Conservation (phyloP, 2,888 invertebrate genomes). For the Sarcophaga variegata region DNA sequence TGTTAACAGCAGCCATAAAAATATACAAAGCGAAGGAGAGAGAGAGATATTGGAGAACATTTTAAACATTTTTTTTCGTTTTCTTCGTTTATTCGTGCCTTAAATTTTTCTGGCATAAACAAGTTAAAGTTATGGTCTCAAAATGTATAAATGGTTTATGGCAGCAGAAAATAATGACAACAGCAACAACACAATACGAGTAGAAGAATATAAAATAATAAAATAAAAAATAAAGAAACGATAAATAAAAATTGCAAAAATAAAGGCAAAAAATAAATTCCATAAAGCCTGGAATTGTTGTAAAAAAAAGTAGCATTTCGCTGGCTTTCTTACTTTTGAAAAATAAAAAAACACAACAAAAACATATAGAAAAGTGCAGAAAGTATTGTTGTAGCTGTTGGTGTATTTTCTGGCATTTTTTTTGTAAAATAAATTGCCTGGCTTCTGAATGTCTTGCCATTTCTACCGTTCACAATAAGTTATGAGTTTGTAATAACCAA, state of each 20-base stretch:
- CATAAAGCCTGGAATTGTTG: constrained; percentile 54
- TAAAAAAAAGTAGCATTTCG: constrained; percentile 36
- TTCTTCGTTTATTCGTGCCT: not conserved
- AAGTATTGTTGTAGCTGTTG: not conserved
- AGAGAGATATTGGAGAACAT: constrained; percentile 16
- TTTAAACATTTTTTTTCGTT: constrained; percentile 2
- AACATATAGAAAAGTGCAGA: constrained; percentile 24
- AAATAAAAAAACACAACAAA: not conserved
- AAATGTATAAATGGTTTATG: constrained; percentile 38
- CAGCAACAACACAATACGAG: no score
- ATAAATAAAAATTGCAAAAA: constrained; percentile 52
- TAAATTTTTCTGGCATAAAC: constrained; percentile 15
- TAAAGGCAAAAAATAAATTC: constrained; percentile 50
- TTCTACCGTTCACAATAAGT: constrained; percentile 45
- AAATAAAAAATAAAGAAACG: not conserved
- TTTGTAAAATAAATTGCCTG: constrained; percentile 47
- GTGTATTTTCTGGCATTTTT: constrained; percentile 1
- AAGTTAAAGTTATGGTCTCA: constrained; percentile 22
- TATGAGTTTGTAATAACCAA: constrained; percentile 58
- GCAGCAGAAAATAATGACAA: constrained; percentile 4
- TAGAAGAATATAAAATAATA: constrained; percentile 15
- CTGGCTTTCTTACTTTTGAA: not conserved
- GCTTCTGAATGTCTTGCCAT: constrained; percentile 38
- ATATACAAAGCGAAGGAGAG: constrained; percentile 15
- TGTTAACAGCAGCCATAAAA: constrained; percentile 42